A percentile compares a stretch with the other conserved stretches of the same genome.
These are phyloP conservation scores for Vireo griseus DNA, from an alignment of 2,797 vertebrate species.

Conservation along the genomic window DNA sequence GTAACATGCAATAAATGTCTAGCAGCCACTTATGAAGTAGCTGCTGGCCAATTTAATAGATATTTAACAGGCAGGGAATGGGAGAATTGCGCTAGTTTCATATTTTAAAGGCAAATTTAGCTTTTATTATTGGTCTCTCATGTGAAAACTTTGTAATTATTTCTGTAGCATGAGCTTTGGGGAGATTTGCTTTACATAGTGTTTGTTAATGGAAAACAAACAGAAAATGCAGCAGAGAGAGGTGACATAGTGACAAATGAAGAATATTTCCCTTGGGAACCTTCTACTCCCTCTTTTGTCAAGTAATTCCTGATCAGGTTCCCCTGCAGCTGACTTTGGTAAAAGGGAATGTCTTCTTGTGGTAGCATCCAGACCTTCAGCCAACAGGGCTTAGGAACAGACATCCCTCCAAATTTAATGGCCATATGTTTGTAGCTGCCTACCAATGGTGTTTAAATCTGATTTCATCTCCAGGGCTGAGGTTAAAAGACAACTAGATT, in stretches of 20 bases:
- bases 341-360: background rate
- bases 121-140: background rate
- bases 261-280: background rate
- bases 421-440: background rate
- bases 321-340: background rate
- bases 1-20: background rate
- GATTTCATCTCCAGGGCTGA: background rate
- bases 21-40: background rate
- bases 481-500: background rate
- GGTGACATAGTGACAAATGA: background rate
- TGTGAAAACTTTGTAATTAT: background rate
- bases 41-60: background rate
- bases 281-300: background rate
- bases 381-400: background rate
- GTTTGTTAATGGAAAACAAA: background rate
- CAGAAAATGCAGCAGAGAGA: background rate
- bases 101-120: slow-evolving; percentile 7
- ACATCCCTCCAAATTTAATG: background rate
- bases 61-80: background rate
- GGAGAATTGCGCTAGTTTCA: background rate
- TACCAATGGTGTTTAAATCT: background rate
- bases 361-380: background rate
- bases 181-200: background rate
- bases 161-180: background rate
- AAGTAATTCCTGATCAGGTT: background rate